These are phyloP conservation scores for Hesperia comma DNA, from an alignment of 2,888 invertebrate genomes.

Conservation along the genomic window DNA sequence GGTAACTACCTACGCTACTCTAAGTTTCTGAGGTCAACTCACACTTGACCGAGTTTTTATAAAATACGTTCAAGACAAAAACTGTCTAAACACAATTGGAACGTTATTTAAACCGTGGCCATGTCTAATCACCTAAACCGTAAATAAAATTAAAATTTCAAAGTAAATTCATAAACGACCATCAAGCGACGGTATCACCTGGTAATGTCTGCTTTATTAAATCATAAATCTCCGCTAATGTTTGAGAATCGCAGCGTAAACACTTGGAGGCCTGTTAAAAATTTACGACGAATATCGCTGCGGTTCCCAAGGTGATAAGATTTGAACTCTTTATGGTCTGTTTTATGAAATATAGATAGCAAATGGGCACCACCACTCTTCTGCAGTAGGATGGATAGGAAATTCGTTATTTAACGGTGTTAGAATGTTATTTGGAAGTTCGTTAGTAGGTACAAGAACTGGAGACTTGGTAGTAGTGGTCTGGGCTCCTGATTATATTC, in stretches of 20 bases:
- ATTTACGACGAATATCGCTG: slow-evolving; percentile 20
- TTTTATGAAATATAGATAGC: too few relatives aligned
- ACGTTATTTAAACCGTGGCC: background rate
- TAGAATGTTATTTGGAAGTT: too few relatives aligned
- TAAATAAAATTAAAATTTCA: slow-evolving; percentile 17
- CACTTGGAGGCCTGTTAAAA: slow-evolving; percentile 30
- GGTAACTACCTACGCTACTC: too few relatives aligned
- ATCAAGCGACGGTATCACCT: slow-evolving; percentile 17
- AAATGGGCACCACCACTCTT: too few relatives aligned
- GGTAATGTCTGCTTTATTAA: slow-evolving; percentile 41
- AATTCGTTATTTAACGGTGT: too few relatives aligned
- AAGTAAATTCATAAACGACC: slow-evolving; percentile 9
- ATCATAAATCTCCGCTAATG: slow-evolving; percentile 38
- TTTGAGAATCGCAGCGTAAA: slow-evolving; percentile 24
- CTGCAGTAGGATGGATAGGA: too few relatives aligned
- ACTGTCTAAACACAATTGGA: background rate
- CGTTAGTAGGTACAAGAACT: too few relatives aligned
- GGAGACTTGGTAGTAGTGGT: too few relatives aligned
- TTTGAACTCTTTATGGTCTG: slow-evolving; percentile 14
- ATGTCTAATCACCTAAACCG: slow-evolving; percentile 7
- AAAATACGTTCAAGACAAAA: too few relatives aligned
- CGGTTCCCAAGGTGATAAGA: slow-evolving; percentile 13
- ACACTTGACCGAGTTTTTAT: too few relatives aligned
- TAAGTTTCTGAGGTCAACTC: too few relatives aligned
- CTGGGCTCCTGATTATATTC: too few relatives aligned